Conservation (phyloP, 2,797 vertebrate species). For the Amazonetta brasiliensis region DNA sequence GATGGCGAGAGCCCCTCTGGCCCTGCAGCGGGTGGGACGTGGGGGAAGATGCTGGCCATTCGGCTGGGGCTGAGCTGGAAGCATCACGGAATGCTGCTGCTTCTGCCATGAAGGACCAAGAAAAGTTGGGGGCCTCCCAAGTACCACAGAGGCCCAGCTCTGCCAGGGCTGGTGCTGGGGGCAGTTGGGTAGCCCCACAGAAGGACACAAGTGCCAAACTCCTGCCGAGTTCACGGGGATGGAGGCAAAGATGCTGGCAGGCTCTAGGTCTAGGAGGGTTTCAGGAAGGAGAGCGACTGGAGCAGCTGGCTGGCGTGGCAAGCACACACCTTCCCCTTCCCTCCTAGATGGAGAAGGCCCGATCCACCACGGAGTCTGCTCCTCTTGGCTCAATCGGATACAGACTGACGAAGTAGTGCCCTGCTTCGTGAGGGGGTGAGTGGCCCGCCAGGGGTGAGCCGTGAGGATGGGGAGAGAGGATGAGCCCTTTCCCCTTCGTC, state of each 20-base stretch:
- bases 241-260: neutral
- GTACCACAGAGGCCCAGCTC: neutral
- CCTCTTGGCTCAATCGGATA: conserved; percentile 96
- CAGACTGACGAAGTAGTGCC: conserved; percentile 91
- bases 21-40: neutral
- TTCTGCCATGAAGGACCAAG: neutral
- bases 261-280: neutral
- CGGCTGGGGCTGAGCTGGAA: neutral
- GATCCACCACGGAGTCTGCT: conserved; percentile 95
- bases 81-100: neutral
- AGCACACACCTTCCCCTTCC: neutral
- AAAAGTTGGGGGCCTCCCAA: neutral
- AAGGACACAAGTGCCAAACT: neutral
- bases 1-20: rapidly evolving
- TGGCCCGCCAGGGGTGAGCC: neutral
- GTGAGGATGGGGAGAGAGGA: neutral
- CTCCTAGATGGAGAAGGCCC: conserved; percentile 91
- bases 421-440: conserved; percentile 96
- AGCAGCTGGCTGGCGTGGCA: neutral
- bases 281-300: neutral
- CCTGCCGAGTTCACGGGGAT: neutral
- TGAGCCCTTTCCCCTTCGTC: neutral
- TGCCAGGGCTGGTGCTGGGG: neutral
- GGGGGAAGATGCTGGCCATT: neutral
- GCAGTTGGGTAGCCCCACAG: neutral